Base-by-base conservation (phyloP, 2,888 invertebrate species). In the Scaptodrosophila latifasciaeformis region DNA sequence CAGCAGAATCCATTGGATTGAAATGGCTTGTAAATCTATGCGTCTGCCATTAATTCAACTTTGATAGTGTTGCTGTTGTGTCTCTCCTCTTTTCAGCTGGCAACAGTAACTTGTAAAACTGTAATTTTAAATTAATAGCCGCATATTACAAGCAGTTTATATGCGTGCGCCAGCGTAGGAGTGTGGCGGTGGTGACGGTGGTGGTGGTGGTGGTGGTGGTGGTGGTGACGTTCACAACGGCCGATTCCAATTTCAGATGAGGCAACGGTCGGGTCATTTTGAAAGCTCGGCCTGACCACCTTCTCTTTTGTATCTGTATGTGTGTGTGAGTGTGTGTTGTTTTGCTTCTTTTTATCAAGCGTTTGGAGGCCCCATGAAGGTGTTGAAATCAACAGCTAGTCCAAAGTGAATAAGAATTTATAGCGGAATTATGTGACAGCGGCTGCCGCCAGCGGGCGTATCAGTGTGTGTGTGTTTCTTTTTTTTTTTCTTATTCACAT, bases 381-480 rank as follows among this genome's bases (percentile, higher is more conserved):
- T 82, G 84, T 82, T 81, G 82, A 83, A 82, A 77, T 72, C 70
- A 71, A 66, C 72, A 80, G 75, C 83, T 79, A 75, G 72, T 62
- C 70, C 67, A 60, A 76, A 68, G 70, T 80, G 67, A 67, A 72
- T 76, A 70, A 72, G 75, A 82, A 78, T 76, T 81, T 82, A 76
- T 77, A 76, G 72, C 65, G 77, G 80, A 82, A 75, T 82, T 80
- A 80, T 81, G 74, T 79, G 84, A 77, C 76, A 72, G 70, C 62
- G 66, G 72, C 74, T 77, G 81, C 77, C 59, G 76, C n/a, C 19
- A 12, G 31, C 29, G 27, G 27, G 18, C 30, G 46, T 34, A 31
- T 46, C 3, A 37, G 18, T 34, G 31, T 34, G 34, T 27, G 54
- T 27, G 60, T 13, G 39, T 39, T 49, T 21, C 45, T 50, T 18